phyloP scores from a whole-genome alignment of 2,888 invertebrate genomes.

The Vesta saturnalis region DNA sequence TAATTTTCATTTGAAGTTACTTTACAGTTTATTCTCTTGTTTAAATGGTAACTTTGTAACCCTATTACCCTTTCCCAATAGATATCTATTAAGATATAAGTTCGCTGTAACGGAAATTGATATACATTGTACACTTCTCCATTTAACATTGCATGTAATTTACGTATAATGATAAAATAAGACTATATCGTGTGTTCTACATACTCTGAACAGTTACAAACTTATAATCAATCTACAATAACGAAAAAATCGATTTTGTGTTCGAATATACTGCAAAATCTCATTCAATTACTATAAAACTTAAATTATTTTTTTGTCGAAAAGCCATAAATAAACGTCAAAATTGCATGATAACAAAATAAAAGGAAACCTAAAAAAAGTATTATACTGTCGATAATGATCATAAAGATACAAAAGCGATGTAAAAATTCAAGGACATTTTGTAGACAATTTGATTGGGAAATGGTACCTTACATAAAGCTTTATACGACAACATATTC shows the following conservation, averaged over 20 bases:
- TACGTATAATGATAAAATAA: not conserved
- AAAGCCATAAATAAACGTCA: not conserved
- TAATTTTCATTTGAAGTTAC: not conserved
- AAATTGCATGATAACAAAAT: not conserved
- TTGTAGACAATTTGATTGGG: too few species aligned
- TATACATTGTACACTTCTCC: slow-evolving; percentile 22
- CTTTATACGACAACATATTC: too few species aligned
- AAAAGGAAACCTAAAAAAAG: not conserved
- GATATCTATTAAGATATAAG: slow-evolving; percentile 41
- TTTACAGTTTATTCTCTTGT: not conserved
- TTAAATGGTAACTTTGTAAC: not conserved
- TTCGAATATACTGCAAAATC: not conserved
- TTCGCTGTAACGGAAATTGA: slow-evolving; percentile 23
- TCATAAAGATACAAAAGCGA: too few species aligned
- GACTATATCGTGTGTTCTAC: not conserved
- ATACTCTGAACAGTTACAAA: too few species aligned
- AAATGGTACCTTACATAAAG: too few species aligned
- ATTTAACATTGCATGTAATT: slow-evolving; percentile 12
- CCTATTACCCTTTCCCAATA: slow-evolving; percentile 12
- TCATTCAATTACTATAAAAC: not conserved
- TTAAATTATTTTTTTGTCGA: not conserved
- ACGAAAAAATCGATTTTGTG: not conserved
- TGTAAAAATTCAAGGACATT: too few species aligned
- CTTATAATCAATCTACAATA: not conserved
- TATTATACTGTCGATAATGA: too few species aligned